Evolutionary conservation across 2,888 invertebrate genomes (phyloP), one percentile per base, ranked within the genome.

Genomic region (Pollenia angustigena): DNA sequence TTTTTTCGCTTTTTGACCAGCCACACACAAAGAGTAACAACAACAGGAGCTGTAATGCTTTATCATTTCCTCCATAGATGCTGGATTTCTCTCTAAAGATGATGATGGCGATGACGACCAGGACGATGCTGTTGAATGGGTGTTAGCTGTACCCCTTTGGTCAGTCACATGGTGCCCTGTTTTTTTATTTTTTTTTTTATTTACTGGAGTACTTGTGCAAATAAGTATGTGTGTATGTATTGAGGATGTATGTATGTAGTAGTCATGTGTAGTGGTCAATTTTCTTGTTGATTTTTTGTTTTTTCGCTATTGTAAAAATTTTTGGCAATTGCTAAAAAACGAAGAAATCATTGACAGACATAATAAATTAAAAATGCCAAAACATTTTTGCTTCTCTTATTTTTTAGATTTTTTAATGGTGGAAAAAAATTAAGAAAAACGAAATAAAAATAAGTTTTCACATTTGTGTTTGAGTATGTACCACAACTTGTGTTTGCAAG

Each of bases 331-430:
- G 91, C 91, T 90, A 92, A 90, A 92, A 92, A 92, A 87, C 84
- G 85, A 91, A 91, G 90, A 91, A 92, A 91, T 91, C 92, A 92
- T 91, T 91, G 92, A 92, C 92, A 92, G 92, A 92, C 92, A 91
- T 91, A 92, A 92, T 92, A 92, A 92, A 92, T 92, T 91, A 92
- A 92, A 92, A 90, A 88, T 87, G 87, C 87, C 87, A 87, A 87
- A 87, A 56, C 58, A 74, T 79, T 62, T 71, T 23, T 54, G 16
- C 16, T 81, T 56, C 48, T 42, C 23, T 85, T 75, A 68, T 76
- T 81, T 32, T 85, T 85, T 81, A 85, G 81, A 85, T 75, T 54
- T 80, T 79, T 80, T 81, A 76, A 81, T 81, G 85, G 80, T 44
- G 71, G 64, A 64, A 79, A 72, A 66, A 84, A 78, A 79, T 84